Percentiles rank a stretch among this genome's conserved stretches.
Conservation (phyloP, 2,113 vertebrate genomes). For the Corvus hawaiiensis region DNA sequence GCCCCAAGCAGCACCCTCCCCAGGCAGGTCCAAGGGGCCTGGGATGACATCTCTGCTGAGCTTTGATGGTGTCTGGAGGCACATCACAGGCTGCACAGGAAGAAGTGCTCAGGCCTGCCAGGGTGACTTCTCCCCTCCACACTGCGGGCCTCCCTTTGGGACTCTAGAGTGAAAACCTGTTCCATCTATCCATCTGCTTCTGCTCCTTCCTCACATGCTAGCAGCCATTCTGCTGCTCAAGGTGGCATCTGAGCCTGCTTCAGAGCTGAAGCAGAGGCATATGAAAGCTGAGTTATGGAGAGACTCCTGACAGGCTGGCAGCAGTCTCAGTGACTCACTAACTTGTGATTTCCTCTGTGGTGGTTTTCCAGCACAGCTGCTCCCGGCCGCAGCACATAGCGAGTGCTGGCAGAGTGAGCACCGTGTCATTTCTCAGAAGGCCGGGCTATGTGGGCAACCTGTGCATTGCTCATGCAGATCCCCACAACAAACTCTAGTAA, state of each 20-base stretch:
- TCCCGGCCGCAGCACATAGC: background rate
- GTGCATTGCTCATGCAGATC: slow-evolving; percentile 2
- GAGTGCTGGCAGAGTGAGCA: background rate
- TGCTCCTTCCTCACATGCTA: background rate
- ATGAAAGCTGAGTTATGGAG: slow-evolving; percentile 48
- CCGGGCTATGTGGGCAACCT: slow-evolving; percentile 40
- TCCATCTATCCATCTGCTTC: background rate
- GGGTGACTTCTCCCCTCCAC: background rate
- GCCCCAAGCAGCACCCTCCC: background rate
- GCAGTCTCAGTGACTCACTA: slow-evolving; percentile 67
- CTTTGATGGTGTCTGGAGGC: background rate
- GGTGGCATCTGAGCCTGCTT: slow-evolving; percentile 11
- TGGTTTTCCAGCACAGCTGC: slow-evolving; percentile 46
- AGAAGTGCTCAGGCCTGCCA: background rate
- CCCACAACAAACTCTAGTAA: slow-evolving; percentile 25
- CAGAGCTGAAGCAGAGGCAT: slow-evolving; percentile 33
- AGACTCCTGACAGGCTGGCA: slow-evolving; percentile 42
- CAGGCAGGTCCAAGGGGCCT: background rate
- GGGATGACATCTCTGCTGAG: background rate
- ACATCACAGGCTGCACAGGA: background rate
- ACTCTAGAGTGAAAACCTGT: background rate
- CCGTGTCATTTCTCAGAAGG: slow-evolving; percentile 4
- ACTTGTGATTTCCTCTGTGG: slow-evolving; percentile 69
- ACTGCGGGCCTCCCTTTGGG: background rate
- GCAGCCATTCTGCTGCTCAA: background rate